Evolutionary conservation across 1,140 invertebrate species (phyloP), one percentile per base, ranked within the genome.

Genomic region (Lordiphosa collinella): DNA sequence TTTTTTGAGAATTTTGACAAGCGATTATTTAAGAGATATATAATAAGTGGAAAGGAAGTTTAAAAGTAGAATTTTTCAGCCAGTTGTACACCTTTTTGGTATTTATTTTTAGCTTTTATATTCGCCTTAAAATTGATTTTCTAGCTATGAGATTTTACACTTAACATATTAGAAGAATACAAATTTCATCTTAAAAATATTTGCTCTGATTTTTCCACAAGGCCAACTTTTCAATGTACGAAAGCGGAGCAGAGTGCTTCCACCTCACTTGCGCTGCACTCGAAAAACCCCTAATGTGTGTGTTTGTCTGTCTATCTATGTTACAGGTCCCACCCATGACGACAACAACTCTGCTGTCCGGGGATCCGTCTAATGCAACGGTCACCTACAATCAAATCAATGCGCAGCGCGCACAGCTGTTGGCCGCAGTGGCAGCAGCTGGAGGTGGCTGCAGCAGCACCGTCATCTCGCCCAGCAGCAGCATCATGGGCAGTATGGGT

Each of bases 321-420:
- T 62, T 54, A 5, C 63, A 82, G 72, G 56, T 75, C 38, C 59
- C 61, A 16, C 51, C 57, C 12, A 61, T 73, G 47, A 70, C 67
- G 38, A 63, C 60, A 13, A 72, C 72, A 10, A 84, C 79, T 18
- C 43, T 71, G 55, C 53, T 79, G 60, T 36, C 73, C 44, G 48
- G 49, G 31, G 79, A 84, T 60, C 61, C 72, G 44, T 36, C 60
- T 52, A 85, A 64, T 53, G 58, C 75, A 25, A 71, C 86, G 64
- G 65, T 84, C 66, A 80, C 68, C 59, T 87, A 84, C 56, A 87
- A 86, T 74, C 85, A 87, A 56, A 87, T 87, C 49, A 87, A 69
- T 29, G 52, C 85, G 12, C 85, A 87, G 38, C 53, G 84, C 7
- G 76, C 84, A 5, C 80, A 87, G 40, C 62, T 86, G 6, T 11